These are phyloP conservation scores for Phalacrocorax carbo DNA, from an alignment of 2,113 vertebrate genomes.

Conservation along the genomic window DNA sequence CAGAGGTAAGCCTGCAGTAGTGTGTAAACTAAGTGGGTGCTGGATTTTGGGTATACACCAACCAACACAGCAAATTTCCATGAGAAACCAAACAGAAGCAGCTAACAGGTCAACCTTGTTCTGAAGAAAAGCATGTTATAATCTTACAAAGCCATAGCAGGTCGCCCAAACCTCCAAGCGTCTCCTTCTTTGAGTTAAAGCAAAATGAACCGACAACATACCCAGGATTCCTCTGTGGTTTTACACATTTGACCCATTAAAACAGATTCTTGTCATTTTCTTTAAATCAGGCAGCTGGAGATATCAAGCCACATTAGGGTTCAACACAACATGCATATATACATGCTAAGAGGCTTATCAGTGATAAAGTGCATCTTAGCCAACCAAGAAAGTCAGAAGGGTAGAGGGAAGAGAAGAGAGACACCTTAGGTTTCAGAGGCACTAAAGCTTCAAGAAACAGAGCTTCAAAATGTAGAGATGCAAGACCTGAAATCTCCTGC, in stretches of 20 bases:
- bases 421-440: background rate
- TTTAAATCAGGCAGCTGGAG: background rate
- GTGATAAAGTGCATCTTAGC: background rate
- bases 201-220: background rate
- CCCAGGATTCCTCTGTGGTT: background rate
- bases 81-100: background rate
- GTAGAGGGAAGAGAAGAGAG: background rate
- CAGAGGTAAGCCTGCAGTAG: background rate
- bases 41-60: background rate
- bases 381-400: background rate
- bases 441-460: background rate
- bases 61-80: background rate
- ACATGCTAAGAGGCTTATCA: background rate
- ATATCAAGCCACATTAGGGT: background rate
- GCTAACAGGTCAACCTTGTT: background rate
- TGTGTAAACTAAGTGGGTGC: background rate
- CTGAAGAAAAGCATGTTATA: background rate
- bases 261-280: background rate
- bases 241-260: background rate
- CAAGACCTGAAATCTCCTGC: background rate
- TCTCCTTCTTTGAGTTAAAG: background rate
- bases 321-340: background rate
- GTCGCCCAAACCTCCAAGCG: background rate
- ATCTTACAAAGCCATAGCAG: background rate
- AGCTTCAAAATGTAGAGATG: background rate